Evolutionary conservation across 2,888 invertebrate genomes (phyloP).

Genomic region (Cataglyphis albicans): DNA sequence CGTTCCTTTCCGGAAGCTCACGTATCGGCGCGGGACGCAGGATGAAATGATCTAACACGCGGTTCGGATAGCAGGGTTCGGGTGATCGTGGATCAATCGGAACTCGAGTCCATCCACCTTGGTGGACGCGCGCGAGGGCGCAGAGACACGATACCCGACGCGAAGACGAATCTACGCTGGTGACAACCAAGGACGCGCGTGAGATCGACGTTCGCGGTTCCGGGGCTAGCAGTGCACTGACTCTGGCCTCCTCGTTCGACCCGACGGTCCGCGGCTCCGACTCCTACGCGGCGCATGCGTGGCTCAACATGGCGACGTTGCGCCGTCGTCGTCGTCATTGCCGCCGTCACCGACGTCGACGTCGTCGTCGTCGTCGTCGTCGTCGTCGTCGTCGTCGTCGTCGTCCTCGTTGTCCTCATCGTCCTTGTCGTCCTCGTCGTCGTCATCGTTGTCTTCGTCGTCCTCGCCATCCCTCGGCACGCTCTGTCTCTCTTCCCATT

Average conservation of each 20-base stretch:
- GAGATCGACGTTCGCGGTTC: conserved; percentile 78
- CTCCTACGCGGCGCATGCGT: conserved; percentile 83
- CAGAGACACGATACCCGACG: conserved; percentile 25
- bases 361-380: conserved; percentile 52
- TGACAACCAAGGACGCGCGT: conserved; percentile 41
- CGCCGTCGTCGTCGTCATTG: conserved; percentile 78
- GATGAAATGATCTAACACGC: conserved; percentile 38
- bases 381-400: conserved; percentile 65
- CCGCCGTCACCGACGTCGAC: conserved; percentile 60
- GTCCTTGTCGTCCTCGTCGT: conserved; percentile 41
- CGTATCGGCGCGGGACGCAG: conserved; percentile 11
- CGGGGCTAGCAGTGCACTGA: conserved; percentile 85
- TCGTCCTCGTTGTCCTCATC: conserved; percentile 56
- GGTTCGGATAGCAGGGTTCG: conserved; percentile 33
- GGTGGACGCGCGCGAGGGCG: conserved; percentile 34
- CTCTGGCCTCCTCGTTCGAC: conserved; percentile 83
- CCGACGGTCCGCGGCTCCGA: conserved; percentile 81
- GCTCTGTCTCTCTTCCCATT: conserved; percentile 10
- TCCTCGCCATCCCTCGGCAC: background rate
- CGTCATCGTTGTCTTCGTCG: conserved; percentile 50
- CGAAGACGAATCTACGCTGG: conserved; percentile 26
- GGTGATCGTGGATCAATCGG: conserved; percentile 29
- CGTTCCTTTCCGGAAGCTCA: conserved; percentile 8
- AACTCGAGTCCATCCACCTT: conserved; percentile 53
- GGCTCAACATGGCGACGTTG: conserved; percentile 75